Conservation (phyloP, 2,888 invertebrate genomes). For the Meiosimyza decipiens region DNA sequence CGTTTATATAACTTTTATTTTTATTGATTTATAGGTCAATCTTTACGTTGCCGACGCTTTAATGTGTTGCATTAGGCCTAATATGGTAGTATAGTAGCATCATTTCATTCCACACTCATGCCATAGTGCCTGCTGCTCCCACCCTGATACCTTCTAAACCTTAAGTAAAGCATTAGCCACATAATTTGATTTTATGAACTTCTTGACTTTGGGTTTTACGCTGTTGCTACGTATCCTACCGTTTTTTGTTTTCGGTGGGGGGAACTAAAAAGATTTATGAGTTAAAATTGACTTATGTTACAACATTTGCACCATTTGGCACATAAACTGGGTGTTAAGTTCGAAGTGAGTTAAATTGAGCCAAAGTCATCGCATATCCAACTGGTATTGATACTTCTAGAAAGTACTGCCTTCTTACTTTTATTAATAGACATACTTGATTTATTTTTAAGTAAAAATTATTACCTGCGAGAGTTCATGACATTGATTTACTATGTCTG, state of each 20-base stretch:
- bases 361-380: too few species aligned
- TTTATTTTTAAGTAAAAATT: neutral
- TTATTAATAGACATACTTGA: slow-evolving; percentile 8
- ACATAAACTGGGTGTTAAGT: neutral
- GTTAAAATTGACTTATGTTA: slow-evolving; percentile 20
- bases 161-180: slow-evolving; percentile 19
- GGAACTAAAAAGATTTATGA: slow-evolving; percentile 12
- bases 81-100: neutral
- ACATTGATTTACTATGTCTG: slow-evolving; percentile 14
- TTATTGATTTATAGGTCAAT: slow-evolving; percentile 19
- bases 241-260: too few species aligned
- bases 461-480: slow-evolving; percentile 14
- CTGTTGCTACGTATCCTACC: too few species aligned
- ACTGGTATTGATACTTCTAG: too few species aligned
- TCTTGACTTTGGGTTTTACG: slow-evolving; percentile 7
- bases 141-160: neutral
- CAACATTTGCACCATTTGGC: neutral
- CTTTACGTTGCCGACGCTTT: slow-evolving; percentile 12
- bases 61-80: neutral
- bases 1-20: neutral
- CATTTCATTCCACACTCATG: neutral
- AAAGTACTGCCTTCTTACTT: neutral
- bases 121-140: neutral
- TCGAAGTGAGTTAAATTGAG: too few species aligned
- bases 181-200: slow-evolving; percentile 30